phyloP scores from a whole-genome alignment of 2,888 invertebrate species.

The Bedellia somnulentella region DNA sequence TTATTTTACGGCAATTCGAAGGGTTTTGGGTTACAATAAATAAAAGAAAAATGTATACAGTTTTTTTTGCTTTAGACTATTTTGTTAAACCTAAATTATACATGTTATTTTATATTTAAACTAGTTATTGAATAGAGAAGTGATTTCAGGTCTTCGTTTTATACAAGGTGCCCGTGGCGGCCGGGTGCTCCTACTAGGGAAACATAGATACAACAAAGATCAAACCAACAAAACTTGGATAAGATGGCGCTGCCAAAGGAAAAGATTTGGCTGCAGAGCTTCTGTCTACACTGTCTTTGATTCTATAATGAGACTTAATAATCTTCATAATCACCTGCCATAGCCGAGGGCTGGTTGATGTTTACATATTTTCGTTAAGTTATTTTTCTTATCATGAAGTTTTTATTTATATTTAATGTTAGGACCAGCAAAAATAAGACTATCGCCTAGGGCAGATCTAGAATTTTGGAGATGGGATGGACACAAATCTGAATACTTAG shows the following conservation, averaged over 20 bases:
- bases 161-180: slow-evolving; percentile 9
- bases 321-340: slow-evolving; percentile 9
- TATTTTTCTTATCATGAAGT: no score
- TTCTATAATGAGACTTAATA: slow-evolving; percentile 5
- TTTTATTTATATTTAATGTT: no score
- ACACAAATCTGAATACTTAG: no score
- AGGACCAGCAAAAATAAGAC: slow-evolving; percentile 42
- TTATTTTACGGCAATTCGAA: no score
- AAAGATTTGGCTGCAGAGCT: slow-evolving; percentile 13
- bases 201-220: slow-evolving; percentile 9
- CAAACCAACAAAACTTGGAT: not conserved
- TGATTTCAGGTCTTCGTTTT: slow-evolving; percentile 4
- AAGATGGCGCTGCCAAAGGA: slow-evolving; percentile 15
- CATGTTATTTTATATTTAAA: no score
- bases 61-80: no score
- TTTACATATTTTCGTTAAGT: not conserved
- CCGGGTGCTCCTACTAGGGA: slow-evolving; percentile 8
- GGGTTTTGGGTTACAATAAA: no score
- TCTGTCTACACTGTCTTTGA: slow-evolving; percentile 6
- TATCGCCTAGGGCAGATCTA: no score
- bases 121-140: slow-evolving; percentile 2
- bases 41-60: no score
- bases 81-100: no score
- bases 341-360: not conserved
- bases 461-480: no score